These are phyloP conservation scores for Rhinogobius similis DNA, from an alignment of 2,113 vertebrate genomes.

Conservation along the genomic window DNA sequence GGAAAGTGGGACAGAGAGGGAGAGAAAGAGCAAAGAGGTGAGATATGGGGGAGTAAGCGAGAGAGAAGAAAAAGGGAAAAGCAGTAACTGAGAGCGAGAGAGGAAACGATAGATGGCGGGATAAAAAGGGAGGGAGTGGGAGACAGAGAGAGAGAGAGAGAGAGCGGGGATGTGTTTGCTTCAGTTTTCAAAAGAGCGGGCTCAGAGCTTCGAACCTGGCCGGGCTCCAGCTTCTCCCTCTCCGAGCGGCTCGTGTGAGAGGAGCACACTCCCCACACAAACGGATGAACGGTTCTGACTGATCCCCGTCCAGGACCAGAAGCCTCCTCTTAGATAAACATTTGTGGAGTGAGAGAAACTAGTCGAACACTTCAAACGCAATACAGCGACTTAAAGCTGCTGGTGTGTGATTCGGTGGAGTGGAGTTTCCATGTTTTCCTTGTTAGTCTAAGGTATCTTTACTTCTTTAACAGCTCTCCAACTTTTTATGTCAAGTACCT, in stretches of 20 bases:
- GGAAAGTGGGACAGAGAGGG: neutral
- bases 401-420: too few species aligned
- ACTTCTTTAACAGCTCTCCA: too few species aligned
- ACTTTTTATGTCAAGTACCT: too few species aligned
- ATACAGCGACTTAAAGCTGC: too few species aligned
- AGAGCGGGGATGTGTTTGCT: slow-evolving; percentile 9
- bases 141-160: neutral
- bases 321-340: slow-evolving; percentile 19
- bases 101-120: neutral
- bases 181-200: slow-evolving; percentile 30
- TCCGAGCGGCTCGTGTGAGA: slow-evolving; percentile 28
- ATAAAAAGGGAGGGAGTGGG: neutral
- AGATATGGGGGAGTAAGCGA: too few species aligned
- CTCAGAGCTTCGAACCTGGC: slow-evolving; percentile 46
- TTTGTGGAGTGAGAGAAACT: slow-evolving; percentile 10
- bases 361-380: neutral
- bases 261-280: slow-evolving; percentile 18
- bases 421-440: too few species aligned
- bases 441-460: too few species aligned
- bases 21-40: neutral
- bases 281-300: slow-evolving; percentile 30
- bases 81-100: too few species aligned
- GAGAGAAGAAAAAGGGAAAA: too few species aligned
- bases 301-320: slow-evolving; percentile 19
- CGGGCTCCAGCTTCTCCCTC: slow-evolving; percentile 49